Base-by-base conservation (phyloP, 1,140 invertebrate genomes). In the Cyclina sinensis region DNA sequence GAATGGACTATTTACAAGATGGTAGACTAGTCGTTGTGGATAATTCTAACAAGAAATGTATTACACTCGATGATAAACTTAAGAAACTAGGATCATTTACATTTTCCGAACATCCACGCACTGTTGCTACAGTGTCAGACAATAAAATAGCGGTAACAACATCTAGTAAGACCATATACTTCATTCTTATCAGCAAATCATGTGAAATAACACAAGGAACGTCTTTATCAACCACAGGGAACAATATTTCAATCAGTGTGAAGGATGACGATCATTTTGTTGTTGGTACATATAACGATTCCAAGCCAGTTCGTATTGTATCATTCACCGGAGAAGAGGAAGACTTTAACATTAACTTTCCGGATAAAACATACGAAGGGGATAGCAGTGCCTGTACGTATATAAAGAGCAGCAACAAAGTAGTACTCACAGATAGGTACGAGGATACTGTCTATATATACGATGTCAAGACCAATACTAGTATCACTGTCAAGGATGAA, bases 271-370 rank as follows among this genome's bases (percentile, higher is more conserved):
- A 35, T 35, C 32, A 73, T 43, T 39, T 73, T 35, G 68, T 73
- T 35, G 74, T 78, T 16, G 30, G 74, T 24, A 48, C 39, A 24
- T 9, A 16, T 21, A 16, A 78, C 12, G 43, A 48, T 5, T 4
- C 37, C 2, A 39, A 48, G 16, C 74, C 74, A 46, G 74, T 78
- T 4, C 37, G 74, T 14, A 78, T 78, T 30, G n/a, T 78, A 1
- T 21, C 37, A 21, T 27, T 48, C 4, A 18, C 37, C 37, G 35
- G 74, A 30, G 27, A 46, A 24, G 74, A 78, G 27, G 21, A 12
- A 30, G 27, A 78, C 35, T 78, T 78, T 78, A 43, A 48, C 1
- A 35, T 78, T 39, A 21, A 46, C 37, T 78, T 78, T 78, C 74
- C 74, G 0, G 43, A 5, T 0, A 78, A 78, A 0, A 48, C 12